Percentiles rank a stretch among this genome's conserved stretches.
Conservation (phyloP, 2,797 vertebrate species). For the Malacoctenus gilli region DNA sequence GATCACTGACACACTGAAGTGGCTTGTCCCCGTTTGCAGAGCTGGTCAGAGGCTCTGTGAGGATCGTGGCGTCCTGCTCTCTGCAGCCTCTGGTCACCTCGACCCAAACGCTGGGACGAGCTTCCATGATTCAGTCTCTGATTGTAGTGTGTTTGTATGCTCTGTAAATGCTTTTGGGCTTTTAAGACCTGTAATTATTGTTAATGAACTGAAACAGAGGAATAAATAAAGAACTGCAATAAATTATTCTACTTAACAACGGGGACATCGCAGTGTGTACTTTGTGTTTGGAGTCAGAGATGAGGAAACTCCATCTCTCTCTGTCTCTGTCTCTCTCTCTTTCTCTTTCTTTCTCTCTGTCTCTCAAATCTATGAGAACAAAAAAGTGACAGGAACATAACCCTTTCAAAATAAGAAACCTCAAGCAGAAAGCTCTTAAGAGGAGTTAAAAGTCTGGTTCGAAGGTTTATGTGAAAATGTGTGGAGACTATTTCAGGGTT, state of each 20-base stretch:
- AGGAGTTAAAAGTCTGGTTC: too few relatives aligned
- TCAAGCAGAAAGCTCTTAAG: too few relatives aligned
- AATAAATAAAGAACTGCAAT: conserved; percentile 82
- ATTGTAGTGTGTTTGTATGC: conserved; percentile 76
- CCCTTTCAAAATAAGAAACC: too few relatives aligned
- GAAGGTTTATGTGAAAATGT: background rate
- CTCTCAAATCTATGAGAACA: too few relatives aligned
- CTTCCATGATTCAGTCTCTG: conserved; percentile 47
- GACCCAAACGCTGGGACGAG: conserved; percentile 21
- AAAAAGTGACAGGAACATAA: too few relatives aligned
- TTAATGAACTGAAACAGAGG: conserved; percentile 73
- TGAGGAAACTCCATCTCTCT: too few relatives aligned
- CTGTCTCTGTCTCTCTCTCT: too few relatives aligned
- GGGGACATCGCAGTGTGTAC: background rate
- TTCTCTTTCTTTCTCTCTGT: too few relatives aligned
- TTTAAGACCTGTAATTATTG: conserved; percentile 78
- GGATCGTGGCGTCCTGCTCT: too few relatives aligned
- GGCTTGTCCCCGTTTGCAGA: conserved; percentile 37
- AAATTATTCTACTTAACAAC: conserved; percentile 84
- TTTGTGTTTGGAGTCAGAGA: background rate
- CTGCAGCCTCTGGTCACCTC: conserved; percentile 7
- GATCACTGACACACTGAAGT: conserved; percentile 46
- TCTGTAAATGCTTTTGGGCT: conserved; percentile 80
- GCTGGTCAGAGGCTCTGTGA: too few relatives aligned
- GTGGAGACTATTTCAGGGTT: background rate